Evolutionary conservation across 1,140 invertebrate genomes (phyloP).

Genomic region (Drosophila biarmipes): DNA sequence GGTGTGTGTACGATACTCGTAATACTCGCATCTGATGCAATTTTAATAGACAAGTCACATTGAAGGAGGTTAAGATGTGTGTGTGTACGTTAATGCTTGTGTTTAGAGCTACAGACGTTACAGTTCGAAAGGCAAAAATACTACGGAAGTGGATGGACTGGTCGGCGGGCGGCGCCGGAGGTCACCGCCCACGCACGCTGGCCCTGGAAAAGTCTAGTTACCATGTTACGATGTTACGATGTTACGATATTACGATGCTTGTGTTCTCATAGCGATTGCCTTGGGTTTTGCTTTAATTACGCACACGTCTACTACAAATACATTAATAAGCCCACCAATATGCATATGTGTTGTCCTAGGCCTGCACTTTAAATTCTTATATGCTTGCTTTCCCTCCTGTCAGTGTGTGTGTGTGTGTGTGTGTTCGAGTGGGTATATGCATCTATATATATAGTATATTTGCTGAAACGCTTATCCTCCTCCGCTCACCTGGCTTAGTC

Average conservation of each 20-base stretch:
- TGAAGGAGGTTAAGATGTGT: slow-evolving; percentile 74
- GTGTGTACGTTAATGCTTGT: slow-evolving; percentile 30
- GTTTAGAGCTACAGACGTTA: slow-evolving; percentile 55
- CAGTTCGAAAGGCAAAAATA: slow-evolving; percentile 50
- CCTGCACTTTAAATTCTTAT: slow-evolving; percentile 52
- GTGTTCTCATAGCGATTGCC: slow-evolving; percentile 42
- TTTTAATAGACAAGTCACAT: slow-evolving; percentile 81
- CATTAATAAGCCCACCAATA: slow-evolving; percentile 73
- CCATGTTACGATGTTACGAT: slow-evolving; percentile 36
- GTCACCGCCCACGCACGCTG: slow-evolving; percentile 7
- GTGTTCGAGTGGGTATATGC: slow-evolving; percentile 38
- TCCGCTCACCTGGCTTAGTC: slow-evolving; percentile 61
- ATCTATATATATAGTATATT: slow-evolving; percentile 52
- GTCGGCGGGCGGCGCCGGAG: not conserved
- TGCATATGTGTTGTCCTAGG: slow-evolving; percentile 43
- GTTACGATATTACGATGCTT: slow-evolving; percentile 37
- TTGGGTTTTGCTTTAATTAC: slow-evolving; percentile 31
- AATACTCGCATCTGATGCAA: slow-evolving; percentile 70
- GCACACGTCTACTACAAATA: slow-evolving; percentile 66
- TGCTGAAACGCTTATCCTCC: slow-evolving; percentile 59
- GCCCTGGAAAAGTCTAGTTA: slow-evolving; percentile 36
- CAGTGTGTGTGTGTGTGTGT: slow-evolving; percentile 24
- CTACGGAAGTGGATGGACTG: slow-evolving; percentile 45
- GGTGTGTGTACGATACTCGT: slow-evolving; percentile 38
- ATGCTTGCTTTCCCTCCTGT: slow-evolving; percentile 21